Evolutionary conservation across 2,888 invertebrate species (phyloP), one percentile per base, ranked within the genome.

Genomic region (Drosophila longiperda): DNA sequence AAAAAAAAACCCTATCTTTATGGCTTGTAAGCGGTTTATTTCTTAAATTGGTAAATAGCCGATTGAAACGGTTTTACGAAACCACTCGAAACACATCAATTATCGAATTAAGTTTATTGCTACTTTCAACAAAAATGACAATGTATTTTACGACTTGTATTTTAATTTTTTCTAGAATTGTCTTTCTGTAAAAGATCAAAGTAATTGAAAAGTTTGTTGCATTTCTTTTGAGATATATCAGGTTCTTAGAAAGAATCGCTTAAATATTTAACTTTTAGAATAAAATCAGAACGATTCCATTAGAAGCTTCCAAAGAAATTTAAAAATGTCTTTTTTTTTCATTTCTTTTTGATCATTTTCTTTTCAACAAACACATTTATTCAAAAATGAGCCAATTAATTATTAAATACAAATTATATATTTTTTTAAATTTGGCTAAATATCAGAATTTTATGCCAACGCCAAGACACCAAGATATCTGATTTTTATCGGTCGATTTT

Each of bases 1-100:
- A 42, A 42, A 3, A 42, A 42, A 17, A 1, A 17, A n/a, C 42
- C 15, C 15, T 42, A 57, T 57, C 57, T 42, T 42, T 57, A 57
- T 20, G 15, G 42, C 57, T 17, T 42, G 32, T 32, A 17, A 1
- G 6, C 11, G 3, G 3, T 11, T 20, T 1, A 5, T 45, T 45
- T 23, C 29, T 15, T 42, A 20, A 42, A 20, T 57, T 4, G 42
- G 12, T 15, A 20, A 42, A 42, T 17, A n/a, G 9, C 2, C 29
- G n/a, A 57, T 20, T 20, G 8, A 54, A 34, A 12, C 23, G n/a
- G 23, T 5, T 33, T 50, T 9, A 11, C 17, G 23, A 52, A 64
- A 53, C 23, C 17, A 17, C 15, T 66, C 17, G 0, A 45, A 6
- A 6, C 3, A 36, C 5, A n/a, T 29, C 26, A 65, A 64, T 65